Conservation (phyloP, 2,888 invertebrate species). For the Hypomecis atomaria region DNA sequence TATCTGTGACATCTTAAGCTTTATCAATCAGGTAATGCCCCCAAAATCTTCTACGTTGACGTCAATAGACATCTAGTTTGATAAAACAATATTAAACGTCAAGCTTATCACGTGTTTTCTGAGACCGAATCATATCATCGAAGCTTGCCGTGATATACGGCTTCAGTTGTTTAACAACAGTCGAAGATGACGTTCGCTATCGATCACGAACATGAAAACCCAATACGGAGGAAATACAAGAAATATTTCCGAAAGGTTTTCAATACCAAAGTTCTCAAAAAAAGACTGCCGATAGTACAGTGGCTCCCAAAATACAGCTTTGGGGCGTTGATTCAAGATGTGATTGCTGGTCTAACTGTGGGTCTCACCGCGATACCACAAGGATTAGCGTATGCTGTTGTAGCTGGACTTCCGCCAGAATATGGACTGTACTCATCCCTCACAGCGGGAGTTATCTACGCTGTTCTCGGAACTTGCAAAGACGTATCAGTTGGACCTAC, state of each 20-base stretch:
- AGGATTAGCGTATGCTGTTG: slow-evolving; percentile 91
- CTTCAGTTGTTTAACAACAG: slow-evolving; percentile 18
- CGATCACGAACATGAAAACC: neutral
- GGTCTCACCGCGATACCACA: slow-evolving; percentile 93
- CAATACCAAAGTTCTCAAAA: slow-evolving; percentile 70
- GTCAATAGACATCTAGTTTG: neutral
- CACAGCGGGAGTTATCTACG: slow-evolving; percentile 95
- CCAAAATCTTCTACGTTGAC: slow-evolving; percentile 1
- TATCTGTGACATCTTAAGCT: neutral
- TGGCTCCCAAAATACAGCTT: slow-evolving; percentile 91
- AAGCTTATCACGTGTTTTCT: slow-evolving; percentile 11
- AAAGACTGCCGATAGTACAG: slow-evolving; percentile 86
- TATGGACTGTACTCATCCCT: slow-evolving; percentile 96
- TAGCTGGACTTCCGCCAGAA: slow-evolving; percentile 88
- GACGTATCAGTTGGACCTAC: slow-evolving; percentile 92
- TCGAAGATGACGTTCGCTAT: slow-evolving; percentile 21
- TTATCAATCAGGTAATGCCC: neutral
- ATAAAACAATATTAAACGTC: neutral
- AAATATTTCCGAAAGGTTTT: slow-evolving; percentile 63
- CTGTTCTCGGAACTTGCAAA: slow-evolving; percentile 94
- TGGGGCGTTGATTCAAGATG: slow-evolving; percentile 88
- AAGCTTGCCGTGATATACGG: neutral
- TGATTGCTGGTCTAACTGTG: slow-evolving; percentile 93
- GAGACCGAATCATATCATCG: slow-evolving; percentile 3
- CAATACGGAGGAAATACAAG: slow-evolving; percentile 48